Percentiles rank a stretch among this genome's conserved stretches.
Conservation (phyloP, 2,888 invertebrate genomes). For the Conchocele bisecta region DNA sequence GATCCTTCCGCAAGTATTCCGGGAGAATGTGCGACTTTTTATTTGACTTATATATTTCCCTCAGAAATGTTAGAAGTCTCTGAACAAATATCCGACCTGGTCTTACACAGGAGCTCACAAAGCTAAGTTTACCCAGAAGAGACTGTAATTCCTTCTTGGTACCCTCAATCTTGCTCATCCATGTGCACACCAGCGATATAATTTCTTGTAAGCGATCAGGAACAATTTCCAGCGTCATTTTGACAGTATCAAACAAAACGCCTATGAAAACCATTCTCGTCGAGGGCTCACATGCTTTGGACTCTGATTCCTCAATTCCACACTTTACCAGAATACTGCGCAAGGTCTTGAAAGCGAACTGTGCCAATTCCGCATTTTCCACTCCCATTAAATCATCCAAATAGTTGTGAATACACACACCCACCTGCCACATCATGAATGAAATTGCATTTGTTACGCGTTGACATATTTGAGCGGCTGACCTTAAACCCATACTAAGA, state of each 20-base stretch:
- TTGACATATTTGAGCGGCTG: neutral
- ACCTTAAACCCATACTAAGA: neutral
- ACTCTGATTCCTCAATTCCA: neutral
- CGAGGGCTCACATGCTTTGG: slow-evolving; percentile 1
- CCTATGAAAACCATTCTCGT: slow-evolving; percentile 5
- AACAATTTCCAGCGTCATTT: slow-evolving; percentile 5
- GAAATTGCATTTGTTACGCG: slow-evolving; percentile 2
- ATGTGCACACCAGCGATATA: neutral
- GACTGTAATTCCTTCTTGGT: slow-evolving; percentile 18
- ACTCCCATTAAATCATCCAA: slow-evolving; percentile 1
- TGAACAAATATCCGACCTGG: slow-evolving; percentile 6
- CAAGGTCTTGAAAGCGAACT: neutral
- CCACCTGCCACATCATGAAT: neutral
- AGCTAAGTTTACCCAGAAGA: slow-evolving; percentile 7
- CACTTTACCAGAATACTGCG: neutral
- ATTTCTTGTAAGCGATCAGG: neutral
- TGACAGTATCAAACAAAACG: slow-evolving; percentile 12
- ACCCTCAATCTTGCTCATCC: neutral
- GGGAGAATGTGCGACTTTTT: neutral
- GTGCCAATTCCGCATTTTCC: neutral
- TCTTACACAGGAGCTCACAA: slow-evolving; percentile 9
- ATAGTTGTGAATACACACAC: neutral
- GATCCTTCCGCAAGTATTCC: slow-evolving; percentile 7
- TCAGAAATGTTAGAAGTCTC: slow-evolving; percentile 10
- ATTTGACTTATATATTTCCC: slow-evolving; percentile 1